Base-by-base conservation (phyloP, 2,888 invertebrate species). In the Anoplius nigerrimus region DNA sequence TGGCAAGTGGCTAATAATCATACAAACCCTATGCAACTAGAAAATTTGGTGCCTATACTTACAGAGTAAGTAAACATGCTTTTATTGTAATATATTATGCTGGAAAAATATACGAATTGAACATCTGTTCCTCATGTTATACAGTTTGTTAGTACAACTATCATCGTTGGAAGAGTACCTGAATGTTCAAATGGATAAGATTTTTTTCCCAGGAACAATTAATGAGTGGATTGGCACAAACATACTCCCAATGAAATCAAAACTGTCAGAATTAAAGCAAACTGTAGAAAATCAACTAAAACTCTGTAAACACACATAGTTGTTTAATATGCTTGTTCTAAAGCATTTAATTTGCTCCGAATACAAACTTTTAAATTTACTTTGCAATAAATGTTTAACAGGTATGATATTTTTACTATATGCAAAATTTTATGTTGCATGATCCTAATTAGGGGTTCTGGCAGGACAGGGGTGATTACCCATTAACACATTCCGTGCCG, bases 1-100 rank as follows among this genome's bases (percentile, higher is more conserved):
- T 94, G 94, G 94, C 94, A 94, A 86, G 87, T 93, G n/a, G 89
- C 90, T 48, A 91, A 91, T 69, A 91, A 91, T 71, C 93, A 91
- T 80, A 93, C 92, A 0, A 93, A 92, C 79, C 92, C 93, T 3
- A 91, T 92, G 92, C 92, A 92, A 78, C 89, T 93, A 3, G 91
- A 92, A 68, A 90, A 90, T 45, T 90, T 94, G 13, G 85, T 91
- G 8, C 90, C 90, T n/a, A 89, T 89, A 2, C 90, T 93, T 5
- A 90, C 90, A 54, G 90, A 91, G 94, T 94, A 84, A 91, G 92
- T 90, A 34, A 56, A 53, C 13, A 6, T 16, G n/a, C n/a, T n/a
- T n/a, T n/a, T n/a, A n/a, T n/a, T n/a, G n/a, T 5, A 21, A 42
- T 6, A 42, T 42, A 8, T 42, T 48, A 48, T 48, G 4, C 3